Evolutionary conservation across 64 coral and sea anemone species (phyloP), one percentile per base, ranked within the genome.

Genomic region (Acropora yongei): DNA sequence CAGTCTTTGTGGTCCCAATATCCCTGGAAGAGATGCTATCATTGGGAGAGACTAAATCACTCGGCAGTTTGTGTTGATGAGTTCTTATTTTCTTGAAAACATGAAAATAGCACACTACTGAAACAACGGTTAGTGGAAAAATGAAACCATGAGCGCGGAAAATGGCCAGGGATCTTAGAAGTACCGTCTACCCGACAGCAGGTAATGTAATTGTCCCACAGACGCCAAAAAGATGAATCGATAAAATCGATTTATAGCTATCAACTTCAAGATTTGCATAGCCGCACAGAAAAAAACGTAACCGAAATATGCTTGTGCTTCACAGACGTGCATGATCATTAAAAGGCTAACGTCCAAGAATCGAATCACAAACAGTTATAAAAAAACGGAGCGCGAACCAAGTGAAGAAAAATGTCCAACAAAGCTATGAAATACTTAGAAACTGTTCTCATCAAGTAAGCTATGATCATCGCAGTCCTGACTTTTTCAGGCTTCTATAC

Each of bases 21-120:
- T 88, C 86, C 40, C 53, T 44, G n/a, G 41, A 2, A 48, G 72
- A 16, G 58, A 77, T 60, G 40, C 30, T 69, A 12, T 51, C 74
- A 4, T 30, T 20, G 45, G 46, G 73, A 4, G 46, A 90, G 74
- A 46, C 82, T 49, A n/a, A 4, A 88, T 60, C 63, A 6, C 12
- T 76, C 6, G 57, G 72, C 46, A 89, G 78, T 3, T 82, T 78
- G 17, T 41, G 57, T 47, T 91, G 89, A 53, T 95, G 93, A 79
- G 41, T 55, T 20, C 93, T 89, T 11, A 95, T 81, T 44, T 65
- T 87, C 86, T 87, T 83, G 39, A 95, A 95, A 49, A 95, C 89
- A 17, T 39, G 76, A 46, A 91, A 69, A 43, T 95, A 95, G 75
- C 93, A 95, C 51, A 68, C 55, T 30, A 47, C 57, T 14, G 30